Evolutionary conservation across 1,140 invertebrate species (phyloP), one percentile per base, ranked within the genome.

Genomic region (Philotrypesis tridentata): DNA sequence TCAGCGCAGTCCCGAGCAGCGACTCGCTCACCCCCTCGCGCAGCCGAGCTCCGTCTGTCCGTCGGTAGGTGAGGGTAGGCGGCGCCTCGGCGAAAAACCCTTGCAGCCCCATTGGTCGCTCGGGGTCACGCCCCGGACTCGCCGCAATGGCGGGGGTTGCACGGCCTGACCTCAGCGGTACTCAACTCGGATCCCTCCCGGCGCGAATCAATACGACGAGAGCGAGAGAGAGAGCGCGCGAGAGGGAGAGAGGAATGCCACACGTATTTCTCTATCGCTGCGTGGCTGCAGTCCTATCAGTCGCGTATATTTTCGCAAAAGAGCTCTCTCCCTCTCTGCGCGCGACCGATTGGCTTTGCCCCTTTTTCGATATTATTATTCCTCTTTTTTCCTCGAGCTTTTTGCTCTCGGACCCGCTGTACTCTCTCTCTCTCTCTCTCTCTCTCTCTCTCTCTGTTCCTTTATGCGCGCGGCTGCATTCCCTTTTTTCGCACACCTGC

Each of bases 181-280:
- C 84, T 85, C 84, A 83, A 81, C 74, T 48, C 6, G 6, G 73
- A 80, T 79, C 76, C 82, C 77, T 73, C 82, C 72, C 77, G 63
- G 11, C 43, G 7, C 48, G 40, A 82, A 85, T 85, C 84, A 85
- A 85, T 85, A 85, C 82, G 23, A 27, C 14, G 40, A 27, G 63
- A 68, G 76, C 23, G 17, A 40, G 37, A 25, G 33, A 14, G 23
- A 68, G n/a, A n/a, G n/a, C n/a, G n/a, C n/a, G 65, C 21, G 25
- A 40, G 37, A 37, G 60, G 5, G 14, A 68, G 72, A 21, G 71
- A 40, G 31, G 29, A 33, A 68, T 55, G 4, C 48, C 6, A 43
- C 12, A 17, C 40, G n/a, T n/a, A n/a, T n/a, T 43, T 4, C 0
- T 14, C 40, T 40, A 2, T 43, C 40, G 1, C 0, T 43, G 40